These are phyloP conservation scores for Erannis defoliaria DNA, from an alignment of 2,888 invertebrate genomes.

Conservation along the genomic window DNA sequence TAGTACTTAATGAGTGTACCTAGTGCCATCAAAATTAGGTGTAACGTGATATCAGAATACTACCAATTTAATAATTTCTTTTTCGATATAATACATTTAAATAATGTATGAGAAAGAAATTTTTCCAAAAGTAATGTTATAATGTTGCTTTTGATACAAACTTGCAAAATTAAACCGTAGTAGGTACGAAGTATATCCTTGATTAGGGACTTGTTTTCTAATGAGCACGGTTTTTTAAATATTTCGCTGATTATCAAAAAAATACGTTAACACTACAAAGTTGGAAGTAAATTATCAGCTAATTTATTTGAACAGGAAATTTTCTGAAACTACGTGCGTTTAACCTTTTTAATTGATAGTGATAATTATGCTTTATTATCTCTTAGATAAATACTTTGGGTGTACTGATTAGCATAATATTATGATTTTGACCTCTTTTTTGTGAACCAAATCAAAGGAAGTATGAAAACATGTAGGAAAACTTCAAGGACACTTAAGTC, in stretches of 20 bases:
- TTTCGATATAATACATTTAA: no score
- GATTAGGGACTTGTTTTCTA: neutral
- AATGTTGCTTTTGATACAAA: no score
- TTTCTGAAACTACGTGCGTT: neutral
- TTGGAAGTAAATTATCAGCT: neutral
- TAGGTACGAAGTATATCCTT: no score
- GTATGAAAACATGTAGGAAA: no score
- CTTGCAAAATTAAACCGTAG: no score
- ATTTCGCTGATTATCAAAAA: neutral
- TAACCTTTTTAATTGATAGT: neutral
- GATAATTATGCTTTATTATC: neutral
- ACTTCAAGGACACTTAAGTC: no score
- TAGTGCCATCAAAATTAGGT: no score
- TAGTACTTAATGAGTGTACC: neutral
- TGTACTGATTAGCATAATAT: neutral
- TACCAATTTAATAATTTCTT: no score
- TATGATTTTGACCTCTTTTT: neutral
- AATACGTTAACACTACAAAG: neutral
- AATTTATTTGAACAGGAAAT: constrained; percentile 2
- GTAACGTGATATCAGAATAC: no score
- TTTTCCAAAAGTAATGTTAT: no score
- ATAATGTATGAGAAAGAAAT: no score
- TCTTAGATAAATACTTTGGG: neutral
- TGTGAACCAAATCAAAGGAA: no score
- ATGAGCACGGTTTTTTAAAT: neutral